Evolutionary conservation across 2,888 invertebrate genomes (phyloP), one percentile per base, ranked within the genome.

Genomic region (Operophtera brumata): DNA sequence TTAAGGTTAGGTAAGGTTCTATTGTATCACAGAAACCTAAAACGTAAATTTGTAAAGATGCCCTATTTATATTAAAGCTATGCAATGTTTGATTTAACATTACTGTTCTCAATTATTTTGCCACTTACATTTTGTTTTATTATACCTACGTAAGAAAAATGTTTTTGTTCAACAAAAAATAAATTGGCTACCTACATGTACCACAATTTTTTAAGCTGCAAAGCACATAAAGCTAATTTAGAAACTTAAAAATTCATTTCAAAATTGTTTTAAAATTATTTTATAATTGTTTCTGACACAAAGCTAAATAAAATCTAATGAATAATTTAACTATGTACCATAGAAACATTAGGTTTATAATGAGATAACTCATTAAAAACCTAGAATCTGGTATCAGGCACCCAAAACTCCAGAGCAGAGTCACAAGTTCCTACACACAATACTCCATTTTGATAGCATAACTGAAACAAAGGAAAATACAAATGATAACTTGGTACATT

Each of bases 381-480:
- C 13, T 13, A 36, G 7, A 7, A 36, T 37, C 61, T 73, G 28
- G 81, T 78, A 34, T 72, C 77, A 1, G 90, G 90, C 42, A 89
- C 77, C 91, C 91, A 91, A 61, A 91, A 86, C 65, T 91, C 91
- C 30, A 91, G 65, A 6, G 90, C 83, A 5, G 86, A 84, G 57
- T 90, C 90, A 67, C 90, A 90, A n/a, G 89, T 90, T 11, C 90
- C 90, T 36, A 88, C 75, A 32, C 83, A 90, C 66, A 91, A 65
- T n/a, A 89, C 78, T 34, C 82, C 86, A 63, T 88, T 86, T 59
- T 81, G 78, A 64, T 91, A 91, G 61, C 83, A 80, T 62, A 91
- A 68, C 91, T 91, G 84, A 47, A 90, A 89, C 61, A 58, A 41
- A 61, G 37, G 50, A 60, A 42, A 47, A 34, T 53, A 8, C 30